Evolutionary conservation across 1,140 invertebrate genomes (phyloP).

Genomic region (Drosophila parabipectinata): DNA sequence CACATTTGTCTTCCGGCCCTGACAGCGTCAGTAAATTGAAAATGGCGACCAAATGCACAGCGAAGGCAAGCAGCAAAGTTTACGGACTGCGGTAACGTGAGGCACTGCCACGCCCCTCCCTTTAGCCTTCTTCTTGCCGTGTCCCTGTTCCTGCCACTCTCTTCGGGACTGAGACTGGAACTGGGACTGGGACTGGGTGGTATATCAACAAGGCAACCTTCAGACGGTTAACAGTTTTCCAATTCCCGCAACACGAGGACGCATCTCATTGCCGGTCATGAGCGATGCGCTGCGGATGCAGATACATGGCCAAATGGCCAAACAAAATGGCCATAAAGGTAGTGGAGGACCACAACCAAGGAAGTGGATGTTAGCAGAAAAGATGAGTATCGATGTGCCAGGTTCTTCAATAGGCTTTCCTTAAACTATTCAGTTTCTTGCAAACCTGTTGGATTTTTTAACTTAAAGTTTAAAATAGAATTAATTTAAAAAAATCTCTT

Average conservation of each 20-base stretch:
- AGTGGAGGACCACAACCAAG: too few relatives aligned
- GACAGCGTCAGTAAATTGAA: constrained; percentile 74
- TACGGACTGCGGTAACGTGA: constrained; percentile 32
- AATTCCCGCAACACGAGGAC: constrained; percentile 58
- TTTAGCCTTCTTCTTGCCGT: background rate
- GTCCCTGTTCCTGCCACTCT: constrained; percentile 20
- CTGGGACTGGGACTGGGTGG: constrained; percentile 7
- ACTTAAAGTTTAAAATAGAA: too few relatives aligned
- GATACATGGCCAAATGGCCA: constrained; percentile 1
- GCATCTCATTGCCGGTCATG: constrained; percentile 52
- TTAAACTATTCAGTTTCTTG: background rate
- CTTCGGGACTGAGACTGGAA: background rate
- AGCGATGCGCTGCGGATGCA: constrained; percentile 41
- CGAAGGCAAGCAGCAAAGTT: constrained; percentile 39
- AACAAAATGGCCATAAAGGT: background rate
- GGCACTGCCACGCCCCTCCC: background rate
- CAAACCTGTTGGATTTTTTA: background rate
- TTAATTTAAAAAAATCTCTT: too few relatives aligned
- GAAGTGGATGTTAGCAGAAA: too few relatives aligned
- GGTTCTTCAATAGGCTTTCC: background rate
- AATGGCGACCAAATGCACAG: constrained; percentile 66
- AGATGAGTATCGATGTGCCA: background rate
- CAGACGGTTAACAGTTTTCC: constrained; percentile 58
- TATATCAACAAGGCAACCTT: constrained; percentile 51
- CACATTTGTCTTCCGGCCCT: constrained; percentile 72